A percentile compares a stretch with the other conserved stretches of the same genome.
These are phyloP conservation scores for Talpa occidentalis DNA, from an alignment of 2,113 vertebrate species.

Conservation along the genomic window DNA sequence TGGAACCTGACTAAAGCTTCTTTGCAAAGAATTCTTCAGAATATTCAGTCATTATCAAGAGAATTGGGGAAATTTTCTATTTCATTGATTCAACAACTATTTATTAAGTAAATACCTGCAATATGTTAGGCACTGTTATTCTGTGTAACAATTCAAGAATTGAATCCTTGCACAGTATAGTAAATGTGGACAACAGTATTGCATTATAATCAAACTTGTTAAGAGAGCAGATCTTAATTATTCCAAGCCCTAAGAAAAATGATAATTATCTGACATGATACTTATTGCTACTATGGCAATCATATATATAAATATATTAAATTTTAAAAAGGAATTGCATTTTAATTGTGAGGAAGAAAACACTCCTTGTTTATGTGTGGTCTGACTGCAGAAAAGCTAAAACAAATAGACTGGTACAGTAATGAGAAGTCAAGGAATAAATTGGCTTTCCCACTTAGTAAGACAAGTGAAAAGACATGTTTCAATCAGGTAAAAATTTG, in stretches of 20 bases:
- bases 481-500: slow-evolving; percentile 4
- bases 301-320: background rate
- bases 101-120: slow-evolving; percentile 23
- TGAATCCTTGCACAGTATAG: background rate
- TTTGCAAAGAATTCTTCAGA: slow-evolving; percentile 54
- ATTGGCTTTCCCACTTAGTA: background rate
- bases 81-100: slow-evolving; percentile 33
- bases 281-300: background rate
- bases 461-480: slow-evolving; percentile 43
- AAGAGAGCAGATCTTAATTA: slow-evolving; percentile 34
- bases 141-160: background rate
- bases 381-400: slow-evolving; percentile 9
- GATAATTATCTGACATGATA: slow-evolving; percentile 6
- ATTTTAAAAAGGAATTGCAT: background rate
- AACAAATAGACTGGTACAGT: background rate
- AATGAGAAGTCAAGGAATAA: slow-evolving; percentile 17
- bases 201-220: background rate
- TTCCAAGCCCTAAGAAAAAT: slow-evolving; percentile 14
- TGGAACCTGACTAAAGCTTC: slow-evolving; percentile 17
- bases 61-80: background rate
- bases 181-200: background rate
- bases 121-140: background rate
- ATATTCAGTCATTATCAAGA: slow-evolving; percentile 16
- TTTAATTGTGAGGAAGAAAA: background rate
- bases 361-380: background rate